phyloP scores from a whole-genome alignment of 1,140 invertebrate genomes.

The Babylonia areolata region DNA sequence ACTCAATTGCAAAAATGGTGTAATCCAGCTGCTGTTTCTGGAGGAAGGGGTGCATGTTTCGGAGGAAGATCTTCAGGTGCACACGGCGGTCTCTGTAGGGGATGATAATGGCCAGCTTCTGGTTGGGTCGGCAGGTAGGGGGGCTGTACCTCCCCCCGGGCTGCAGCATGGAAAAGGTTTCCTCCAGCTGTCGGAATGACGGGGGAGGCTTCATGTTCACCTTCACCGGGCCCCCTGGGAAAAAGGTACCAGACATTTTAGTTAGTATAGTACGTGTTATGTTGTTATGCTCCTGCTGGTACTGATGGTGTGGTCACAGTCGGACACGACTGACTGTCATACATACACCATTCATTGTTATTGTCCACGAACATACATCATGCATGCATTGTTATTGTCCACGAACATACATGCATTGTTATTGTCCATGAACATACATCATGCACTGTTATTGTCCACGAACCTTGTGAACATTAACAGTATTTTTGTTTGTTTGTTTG shows the following conservation, averaged over 20 bases:
- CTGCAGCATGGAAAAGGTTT: conserved; percentile 36
- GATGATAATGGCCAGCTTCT: conserved; percentile 65
- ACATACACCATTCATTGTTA: too few species aligned
- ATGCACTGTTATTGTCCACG: too few species aligned
- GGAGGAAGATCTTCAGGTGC: conserved; percentile 66
- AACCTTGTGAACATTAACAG: too few species aligned
- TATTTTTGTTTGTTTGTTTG: too few species aligned
- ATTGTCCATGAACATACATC: too few species aligned
- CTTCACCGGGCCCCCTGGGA: conserved; percentile 23
- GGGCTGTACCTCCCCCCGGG: conserved; percentile 59
- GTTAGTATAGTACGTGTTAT: too few species aligned
- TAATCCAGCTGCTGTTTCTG: conserved; percentile 66
- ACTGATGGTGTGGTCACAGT: too few species aligned
- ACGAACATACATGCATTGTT: too few species aligned
- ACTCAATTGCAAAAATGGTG: conserved; percentile 65
- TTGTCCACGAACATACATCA: too few species aligned
- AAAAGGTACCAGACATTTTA: background rate
- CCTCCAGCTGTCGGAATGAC: conserved; percentile 25
- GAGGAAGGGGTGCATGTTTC: conserved; percentile 66
- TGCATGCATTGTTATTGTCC: too few species aligned
- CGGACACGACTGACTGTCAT: too few species aligned
- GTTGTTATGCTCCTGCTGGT: too few species aligned
- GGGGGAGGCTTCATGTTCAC: conserved; percentile 23
- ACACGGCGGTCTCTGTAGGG: conserved; percentile 65
- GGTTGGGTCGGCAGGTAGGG: conserved; percentile 49